Evolutionary conservation across 2,888 invertebrate genomes (phyloP).

Genomic region (Scaptomyza caliginosa): DNA sequence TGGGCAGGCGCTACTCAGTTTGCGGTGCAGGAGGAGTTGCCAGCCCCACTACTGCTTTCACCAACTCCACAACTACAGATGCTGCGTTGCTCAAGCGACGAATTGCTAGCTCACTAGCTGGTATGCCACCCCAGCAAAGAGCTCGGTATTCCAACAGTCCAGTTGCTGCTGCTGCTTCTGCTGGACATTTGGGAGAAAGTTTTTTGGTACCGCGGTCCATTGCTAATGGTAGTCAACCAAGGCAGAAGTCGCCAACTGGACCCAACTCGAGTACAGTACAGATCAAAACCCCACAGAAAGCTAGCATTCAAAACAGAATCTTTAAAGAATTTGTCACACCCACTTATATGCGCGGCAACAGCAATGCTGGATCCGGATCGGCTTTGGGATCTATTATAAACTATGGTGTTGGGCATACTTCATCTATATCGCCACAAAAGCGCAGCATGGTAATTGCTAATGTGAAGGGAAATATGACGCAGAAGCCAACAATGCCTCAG

Average conservation of each 20-base stretch:
- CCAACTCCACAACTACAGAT: background rate
- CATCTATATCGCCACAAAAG: conserved; percentile 24
- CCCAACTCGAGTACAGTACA: background rate
- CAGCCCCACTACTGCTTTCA: background rate
- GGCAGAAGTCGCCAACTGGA: conserved; percentile 30
- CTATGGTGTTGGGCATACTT: background rate
- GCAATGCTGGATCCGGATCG: background rate
- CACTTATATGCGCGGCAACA: conserved; percentile 7
- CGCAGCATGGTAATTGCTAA: conserved; percentile 58
- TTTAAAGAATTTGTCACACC: conserved; percentile 45
- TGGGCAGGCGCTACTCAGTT: conserved; percentile 57
- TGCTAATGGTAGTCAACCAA: conserved; percentile 1
- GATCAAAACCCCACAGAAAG: conserved; percentile 49
- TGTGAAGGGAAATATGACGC: conserved; percentile 25
- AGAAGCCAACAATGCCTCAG: background rate
- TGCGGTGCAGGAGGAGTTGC: conserved; percentile 30
- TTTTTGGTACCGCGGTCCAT: conserved; percentile 32
- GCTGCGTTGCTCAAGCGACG: conserved; percentile 52
- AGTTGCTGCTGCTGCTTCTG: too few relatives aligned
- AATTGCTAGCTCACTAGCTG: background rate
- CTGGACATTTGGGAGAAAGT: conserved; percentile 13
- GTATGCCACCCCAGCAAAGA: conserved; percentile 31
- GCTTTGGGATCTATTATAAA: background rate
- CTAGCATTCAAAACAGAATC: conserved; percentile 39
- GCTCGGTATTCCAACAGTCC: conserved; percentile 39